Percentiles rank a stretch among this genome's conserved stretches.
These are phyloP conservation scores for Tor tambroides DNA, from an alignment of 2,113 vertebrate species.

Conservation along the genomic window DNA sequence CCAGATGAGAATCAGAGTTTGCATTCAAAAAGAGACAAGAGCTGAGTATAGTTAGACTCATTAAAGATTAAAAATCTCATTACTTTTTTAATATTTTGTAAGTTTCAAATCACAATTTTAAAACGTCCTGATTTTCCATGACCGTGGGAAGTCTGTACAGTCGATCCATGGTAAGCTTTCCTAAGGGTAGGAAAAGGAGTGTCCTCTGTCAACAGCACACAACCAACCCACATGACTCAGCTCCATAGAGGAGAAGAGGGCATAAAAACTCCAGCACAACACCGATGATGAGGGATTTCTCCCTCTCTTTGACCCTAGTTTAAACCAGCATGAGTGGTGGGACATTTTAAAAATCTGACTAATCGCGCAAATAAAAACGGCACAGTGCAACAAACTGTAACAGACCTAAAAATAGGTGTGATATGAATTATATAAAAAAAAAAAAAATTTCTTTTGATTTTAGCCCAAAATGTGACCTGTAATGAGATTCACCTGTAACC, in stretches of 20 bases:
- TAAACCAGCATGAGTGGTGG: background rate
- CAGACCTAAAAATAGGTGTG: background rate
- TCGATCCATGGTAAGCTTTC: constrained; percentile 29
- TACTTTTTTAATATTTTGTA: background rate
- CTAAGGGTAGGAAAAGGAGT: constrained; percentile 53
- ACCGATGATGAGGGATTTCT: constrained; percentile 40
- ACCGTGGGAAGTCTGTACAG: constrained; percentile 47
- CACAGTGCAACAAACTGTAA: background rate
- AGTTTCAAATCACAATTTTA: background rate
- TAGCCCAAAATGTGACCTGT: background rate
- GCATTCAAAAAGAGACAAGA: background rate
- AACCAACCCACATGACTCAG: constrained; percentile 59
- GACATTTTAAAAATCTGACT: background rate
- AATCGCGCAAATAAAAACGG: background rate
- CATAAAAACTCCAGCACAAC: constrained; percentile 7
- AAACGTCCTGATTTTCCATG: constrained; percentile 28
- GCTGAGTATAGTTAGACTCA: constrained; percentile 28
- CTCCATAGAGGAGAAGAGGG: constrained; percentile 58
- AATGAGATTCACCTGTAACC: background rate
- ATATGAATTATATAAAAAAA: background rate
- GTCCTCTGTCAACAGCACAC: constrained; percentile 55
- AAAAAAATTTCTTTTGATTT: background rate
- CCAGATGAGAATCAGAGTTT: background rate
- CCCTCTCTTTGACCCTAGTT: background rate
- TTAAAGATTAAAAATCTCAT: background rate